Evolutionary conservation across 1,140 invertebrate genomes (phyloP).

Genomic region (Chelonus insularis): DNA sequence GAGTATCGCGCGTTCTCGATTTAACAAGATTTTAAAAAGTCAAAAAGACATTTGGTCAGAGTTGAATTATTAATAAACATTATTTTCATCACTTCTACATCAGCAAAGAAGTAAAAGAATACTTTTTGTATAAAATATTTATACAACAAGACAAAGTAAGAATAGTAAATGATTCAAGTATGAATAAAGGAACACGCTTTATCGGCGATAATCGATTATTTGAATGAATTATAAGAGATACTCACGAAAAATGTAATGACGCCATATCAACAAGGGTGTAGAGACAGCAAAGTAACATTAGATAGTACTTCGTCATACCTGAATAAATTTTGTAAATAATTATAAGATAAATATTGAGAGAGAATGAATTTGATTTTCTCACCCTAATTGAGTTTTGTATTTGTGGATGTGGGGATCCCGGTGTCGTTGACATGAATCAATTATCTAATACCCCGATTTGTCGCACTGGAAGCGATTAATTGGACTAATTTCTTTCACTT

Average conservation of each 20-base stretch:
- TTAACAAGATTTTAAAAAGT: too few species aligned
- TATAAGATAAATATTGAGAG: not conserved
- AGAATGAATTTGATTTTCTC: not conserved
- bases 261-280: conserved; percentile 55
- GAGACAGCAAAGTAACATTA: conserved; percentile 57
- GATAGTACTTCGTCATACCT: conserved; percentile 58
- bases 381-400: not conserved
- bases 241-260: conserved; percentile 56
- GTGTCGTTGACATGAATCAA: too few species aligned
- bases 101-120: too few species aligned
- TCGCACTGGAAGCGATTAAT: conserved; percentile 18
- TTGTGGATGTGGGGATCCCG: too few species aligned
- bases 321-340: conserved; percentile 25
- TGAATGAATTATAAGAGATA: conserved; percentile 29
- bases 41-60: too few species aligned
- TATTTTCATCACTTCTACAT: too few species aligned
- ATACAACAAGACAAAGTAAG: too few species aligned
- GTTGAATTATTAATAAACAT: too few species aligned
- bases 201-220: conserved; percentile 22
- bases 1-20: not conserved
- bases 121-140: too few species aligned
- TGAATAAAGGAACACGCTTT: not conserved
- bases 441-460: not conserved
- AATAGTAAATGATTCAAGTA: too few species aligned
- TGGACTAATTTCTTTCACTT: conserved; percentile 6